Evolutionary conservation across 2,113 vertebrate genomes (phyloP), one percentile per base, ranked within the genome.

Genomic region (Petrocephalus zakoni): DNA sequence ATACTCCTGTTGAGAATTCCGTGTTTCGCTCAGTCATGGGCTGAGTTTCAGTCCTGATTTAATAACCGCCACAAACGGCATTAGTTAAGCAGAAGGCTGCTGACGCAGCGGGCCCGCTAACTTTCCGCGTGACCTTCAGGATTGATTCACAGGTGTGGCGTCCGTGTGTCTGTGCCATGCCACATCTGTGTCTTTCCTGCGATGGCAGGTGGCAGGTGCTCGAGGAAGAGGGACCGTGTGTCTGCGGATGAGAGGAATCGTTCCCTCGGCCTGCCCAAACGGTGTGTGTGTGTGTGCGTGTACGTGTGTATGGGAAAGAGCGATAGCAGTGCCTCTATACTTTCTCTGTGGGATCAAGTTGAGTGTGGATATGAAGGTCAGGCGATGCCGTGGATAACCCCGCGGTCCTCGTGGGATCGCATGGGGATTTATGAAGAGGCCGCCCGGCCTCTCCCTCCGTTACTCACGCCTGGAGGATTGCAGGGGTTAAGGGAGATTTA

Each of bases 1-100:
- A 61, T n/a, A 21, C 29, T 7, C 9, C 29, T 46, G 87, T 47
- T 90, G 87, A 82, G 78, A 82, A 61, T 82, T 37, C 82, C 42
- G 22, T 11, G 21, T 88, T 90, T 55, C 88, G 91, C 90, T 90
- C 90, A 91, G 88, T 91, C 90, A 86, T 88, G 89, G 85, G 82
- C 88, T 64, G 89, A 88, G 68, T 83, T 56, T 64, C 51, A 25
- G 56, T 15, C 6, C 61, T 91, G 82, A 92, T 92, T 85, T 87
- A 91, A 92, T 92, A 85, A 89, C 88, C 88, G 88, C 51, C 1
- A 53, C 88, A 91, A 91, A 92, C 51, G 88, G 84, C n/a, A 81
- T 91, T 92, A 89, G 88, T 53, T 53, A 87, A 81, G 61, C 89
- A 22, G 49, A 61, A 78, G 34, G 64, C 47, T 88, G 91, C 91